Evolutionary conservation across 2,113 vertebrate species (phyloP).

Genomic region (Edolisoma coerulescens): DNA sequence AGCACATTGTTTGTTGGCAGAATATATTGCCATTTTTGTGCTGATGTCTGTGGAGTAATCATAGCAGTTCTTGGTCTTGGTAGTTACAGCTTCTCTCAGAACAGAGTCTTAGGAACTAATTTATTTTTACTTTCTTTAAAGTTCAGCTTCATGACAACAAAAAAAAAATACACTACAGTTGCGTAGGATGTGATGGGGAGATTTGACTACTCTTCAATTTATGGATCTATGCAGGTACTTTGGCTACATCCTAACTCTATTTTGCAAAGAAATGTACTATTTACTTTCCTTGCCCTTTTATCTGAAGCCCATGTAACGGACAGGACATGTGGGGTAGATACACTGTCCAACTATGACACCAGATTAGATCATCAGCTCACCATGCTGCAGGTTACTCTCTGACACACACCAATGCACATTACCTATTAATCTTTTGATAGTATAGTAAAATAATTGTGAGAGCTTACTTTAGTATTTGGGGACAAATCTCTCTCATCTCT

Average conservation of each 20-base stretch:
- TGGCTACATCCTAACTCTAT: neutral
- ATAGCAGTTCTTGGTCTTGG: neutral
- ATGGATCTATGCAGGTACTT: neutral
- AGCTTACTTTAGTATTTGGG: neutral
- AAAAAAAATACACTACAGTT: neutral
- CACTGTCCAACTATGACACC: neutral
- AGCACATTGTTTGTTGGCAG: slow-evolving; percentile 35
- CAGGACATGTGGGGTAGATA: neutral
- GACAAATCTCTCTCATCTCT: neutral
- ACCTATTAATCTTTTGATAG: neutral
- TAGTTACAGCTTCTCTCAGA: neutral
- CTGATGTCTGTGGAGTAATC: neutral
- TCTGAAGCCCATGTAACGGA: neutral
- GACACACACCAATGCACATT: neutral
- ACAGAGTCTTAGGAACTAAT: neutral
- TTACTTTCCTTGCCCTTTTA: neutral
- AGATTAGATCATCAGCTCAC: neutral
- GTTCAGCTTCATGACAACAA: neutral
- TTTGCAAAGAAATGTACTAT: neutral
- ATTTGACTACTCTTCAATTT: neutral
- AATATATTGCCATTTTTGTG: slow-evolving; percentile 20
- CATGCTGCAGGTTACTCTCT: neutral
- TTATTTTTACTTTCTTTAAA: neutral
- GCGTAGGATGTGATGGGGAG: neutral
- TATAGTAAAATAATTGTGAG: neutral